Percentiles rank a stretch among this genome's conserved stretches.
Conservation (phyloP, 2,113 vertebrate species). For the Ardeotis arabs region DNA sequence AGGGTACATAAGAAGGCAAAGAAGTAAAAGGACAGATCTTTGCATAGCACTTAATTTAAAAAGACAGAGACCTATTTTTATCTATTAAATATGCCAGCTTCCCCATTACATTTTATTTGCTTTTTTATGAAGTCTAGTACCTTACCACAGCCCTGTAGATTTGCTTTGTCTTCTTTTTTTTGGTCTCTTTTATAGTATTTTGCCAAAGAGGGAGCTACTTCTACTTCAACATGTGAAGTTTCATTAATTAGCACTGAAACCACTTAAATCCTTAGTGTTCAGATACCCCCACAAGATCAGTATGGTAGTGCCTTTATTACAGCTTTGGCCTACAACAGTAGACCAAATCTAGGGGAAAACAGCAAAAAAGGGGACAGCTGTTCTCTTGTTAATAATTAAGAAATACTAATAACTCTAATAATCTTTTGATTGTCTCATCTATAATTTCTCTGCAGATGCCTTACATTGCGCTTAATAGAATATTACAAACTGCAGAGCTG, state of each 20-base stretch:
- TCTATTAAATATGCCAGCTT: background rate
- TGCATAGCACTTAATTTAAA: background rate
- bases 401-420: background rate
- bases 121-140: background rate
- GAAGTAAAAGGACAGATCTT: background rate
- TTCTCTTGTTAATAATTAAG: conserved; percentile 6
- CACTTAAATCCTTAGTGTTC: background rate
- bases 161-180: background rate
- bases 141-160: background rate
- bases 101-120: background rate
- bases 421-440: background rate
- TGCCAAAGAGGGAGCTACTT: background rate
- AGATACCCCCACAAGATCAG: background rate
- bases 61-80: background rate
- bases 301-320: background rate
- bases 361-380: background rate
- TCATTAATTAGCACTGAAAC: background rate
- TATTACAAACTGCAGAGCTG: background rate
- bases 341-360: background rate
- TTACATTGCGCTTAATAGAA: background rate
- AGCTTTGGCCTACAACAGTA: background rate
- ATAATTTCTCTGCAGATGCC: background rate
- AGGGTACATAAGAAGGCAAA: background rate
- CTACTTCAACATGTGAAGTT: background rate
- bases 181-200: background rate